Conservation (phyloP, 2,797 vertebrate genomes). For the Myotis myotis region DNA sequence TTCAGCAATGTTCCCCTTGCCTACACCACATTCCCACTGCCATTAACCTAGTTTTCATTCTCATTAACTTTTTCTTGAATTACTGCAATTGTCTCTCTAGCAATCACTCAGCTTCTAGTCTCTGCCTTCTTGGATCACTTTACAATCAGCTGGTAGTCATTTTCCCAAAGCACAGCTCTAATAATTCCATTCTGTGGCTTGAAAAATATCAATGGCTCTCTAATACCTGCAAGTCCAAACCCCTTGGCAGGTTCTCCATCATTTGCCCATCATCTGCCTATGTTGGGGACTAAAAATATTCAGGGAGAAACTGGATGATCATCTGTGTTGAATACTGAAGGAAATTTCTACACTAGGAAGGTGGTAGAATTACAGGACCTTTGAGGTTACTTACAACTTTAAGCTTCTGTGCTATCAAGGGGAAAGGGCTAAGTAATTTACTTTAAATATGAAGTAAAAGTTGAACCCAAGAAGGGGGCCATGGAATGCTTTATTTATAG, state of each 20-base stretch:
- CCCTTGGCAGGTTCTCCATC: not conserved
- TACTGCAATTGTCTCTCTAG: not conserved
- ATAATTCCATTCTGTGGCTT: not conserved
- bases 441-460: not conserved
- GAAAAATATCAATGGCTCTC: not conserved
- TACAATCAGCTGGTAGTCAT: not conserved
- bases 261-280: not conserved
- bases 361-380: not conserved
- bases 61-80: not conserved
- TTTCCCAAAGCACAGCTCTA: slow-evolving; percentile 19
- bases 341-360: not conserved
- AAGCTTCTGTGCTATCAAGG: not conserved
- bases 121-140: slow-evolving; percentile 10
- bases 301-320: not conserved
- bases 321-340: not conserved
- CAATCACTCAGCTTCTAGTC: not conserved
- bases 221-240: not conserved
- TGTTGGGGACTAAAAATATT: not conserved
- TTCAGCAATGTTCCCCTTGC: not conserved
- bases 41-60: not conserved
- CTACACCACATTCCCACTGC: not conserved
- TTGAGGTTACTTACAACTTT: not conserved
- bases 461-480: not conserved
- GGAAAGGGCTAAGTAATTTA: not conserved
- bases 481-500: not conserved